Evolutionary conservation across 2,888 invertebrate genomes (phyloP).

Genomic region (Stegophylla sp.): DNA sequence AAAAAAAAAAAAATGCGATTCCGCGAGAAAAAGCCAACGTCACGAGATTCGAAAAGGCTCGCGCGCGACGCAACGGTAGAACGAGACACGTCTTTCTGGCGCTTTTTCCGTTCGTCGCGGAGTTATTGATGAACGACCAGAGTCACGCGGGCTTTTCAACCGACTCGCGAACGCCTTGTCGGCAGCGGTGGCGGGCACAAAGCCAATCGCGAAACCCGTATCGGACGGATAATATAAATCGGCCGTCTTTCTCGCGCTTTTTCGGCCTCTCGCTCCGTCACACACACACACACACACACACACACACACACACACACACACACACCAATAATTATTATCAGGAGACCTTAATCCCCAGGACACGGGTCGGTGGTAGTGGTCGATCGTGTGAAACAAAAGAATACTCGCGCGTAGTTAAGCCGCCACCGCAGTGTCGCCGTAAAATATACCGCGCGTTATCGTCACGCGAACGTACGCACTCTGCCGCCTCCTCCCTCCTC

Average conservation of each 20-base stretch:
- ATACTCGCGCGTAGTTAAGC: not conserved
- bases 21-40: no score
- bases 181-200: slow-evolving; percentile 23
- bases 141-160: not conserved
- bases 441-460: not conserved
- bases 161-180: slow-evolving; percentile 1
- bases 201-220: slow-evolving; percentile 49
- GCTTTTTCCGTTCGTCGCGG: not conserved
- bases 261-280: not conserved
- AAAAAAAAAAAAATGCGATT: no score
- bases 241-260: slow-evolving; percentile 10
- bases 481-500: no score
- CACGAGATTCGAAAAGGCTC: no score
- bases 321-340: slow-evolving; percentile 34
- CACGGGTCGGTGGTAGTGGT: not conserved
- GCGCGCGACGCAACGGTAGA: no score
- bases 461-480: no score
- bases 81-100: not conserved
- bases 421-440: not conserved
- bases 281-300: not conserved
- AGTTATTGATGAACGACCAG: not conserved
- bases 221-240: slow-evolving; percentile 51
- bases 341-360: slow-evolving; percentile 10
- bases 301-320: not conserved
- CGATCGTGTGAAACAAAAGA: not conserved